phyloP scores from a whole-genome alignment of 2,797 vertebrate species.

The Schizothorax lantsangensis region DNA sequence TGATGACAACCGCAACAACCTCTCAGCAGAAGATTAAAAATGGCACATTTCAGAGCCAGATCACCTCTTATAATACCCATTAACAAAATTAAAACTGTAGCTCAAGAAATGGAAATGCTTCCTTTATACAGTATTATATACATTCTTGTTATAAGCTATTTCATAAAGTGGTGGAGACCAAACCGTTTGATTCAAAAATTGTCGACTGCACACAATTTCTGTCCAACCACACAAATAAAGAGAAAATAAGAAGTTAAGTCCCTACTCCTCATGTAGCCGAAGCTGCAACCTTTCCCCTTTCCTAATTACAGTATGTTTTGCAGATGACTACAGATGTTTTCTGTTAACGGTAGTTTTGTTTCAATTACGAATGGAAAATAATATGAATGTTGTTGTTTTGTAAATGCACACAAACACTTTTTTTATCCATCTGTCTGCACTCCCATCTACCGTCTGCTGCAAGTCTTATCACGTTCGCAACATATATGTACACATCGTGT shows the following conservation, averaged over 20 bases:
- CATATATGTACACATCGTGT: not conserved
- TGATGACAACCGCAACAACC: not conserved
- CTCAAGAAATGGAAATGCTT: not conserved
- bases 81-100: not conserved
- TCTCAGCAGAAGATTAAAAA: constrained; percentile 2
- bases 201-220: not conserved
- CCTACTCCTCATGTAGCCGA: not conserved
- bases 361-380: constrained; percentile 14
- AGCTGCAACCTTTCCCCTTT: constrained; percentile 21
- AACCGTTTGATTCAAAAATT: not conserved
- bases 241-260: constrained; percentile 10
- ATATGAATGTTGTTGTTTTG: constrained; percentile 22
- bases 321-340: constrained; percentile 38
- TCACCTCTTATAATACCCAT: not conserved
- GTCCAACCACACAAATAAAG: not conserved
- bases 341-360: constrained; percentile 30
- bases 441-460: not conserved
- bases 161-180: not conserved
- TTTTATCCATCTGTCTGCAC: constrained; percentile 22
- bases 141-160: not conserved
- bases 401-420: constrained; percentile 25
- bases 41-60: not conserved
- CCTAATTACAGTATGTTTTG: constrained; percentile 38
- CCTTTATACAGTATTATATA: not conserved
- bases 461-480: not conserved